phyloP scores from a whole-genome alignment of 2,888 invertebrate species.

The Pasiphila rectangulata region DNA sequence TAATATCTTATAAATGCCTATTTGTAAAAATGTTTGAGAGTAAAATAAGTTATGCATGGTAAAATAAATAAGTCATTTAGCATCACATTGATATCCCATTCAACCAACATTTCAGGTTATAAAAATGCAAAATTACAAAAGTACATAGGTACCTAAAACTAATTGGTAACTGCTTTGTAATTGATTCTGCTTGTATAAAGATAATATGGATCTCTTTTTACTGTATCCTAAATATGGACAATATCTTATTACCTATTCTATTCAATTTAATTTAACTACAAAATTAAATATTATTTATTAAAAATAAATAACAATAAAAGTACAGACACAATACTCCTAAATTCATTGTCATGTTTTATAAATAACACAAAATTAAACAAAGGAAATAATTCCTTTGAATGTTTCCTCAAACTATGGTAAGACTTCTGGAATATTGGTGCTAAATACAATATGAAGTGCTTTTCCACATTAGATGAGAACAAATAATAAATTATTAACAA shows the following conservation, averaged over 20 bases:
- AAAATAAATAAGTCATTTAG: neutral
- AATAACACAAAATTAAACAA: constrained; percentile 11
- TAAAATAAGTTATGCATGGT: too few relatives aligned
- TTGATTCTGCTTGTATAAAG: constrained; percentile 14
- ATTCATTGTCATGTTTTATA: constrained; percentile 28
- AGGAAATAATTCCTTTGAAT: neutral
- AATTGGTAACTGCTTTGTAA: constrained; percentile 44
- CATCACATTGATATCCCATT: neutral
- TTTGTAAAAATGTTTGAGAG: too few relatives aligned
- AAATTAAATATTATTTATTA: constrained; percentile 52
- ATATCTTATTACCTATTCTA: constrained; percentile 5
- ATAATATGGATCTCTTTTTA: constrained; percentile 2
- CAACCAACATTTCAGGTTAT: constrained; percentile 22
- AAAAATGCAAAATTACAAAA: constrained; percentile 38
- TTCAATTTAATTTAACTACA: constrained; percentile 34
- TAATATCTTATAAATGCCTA: too few relatives aligned
- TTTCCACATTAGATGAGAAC: neutral
- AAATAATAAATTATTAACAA: neutral
- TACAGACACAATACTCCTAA: constrained; percentile 49
- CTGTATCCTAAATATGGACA: constrained; percentile 11
- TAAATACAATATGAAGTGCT: constrained; percentile 4
- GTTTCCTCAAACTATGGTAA: constrained; percentile 1
- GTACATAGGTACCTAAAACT: constrained; percentile 18
- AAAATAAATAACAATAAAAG: constrained; percentile 76
- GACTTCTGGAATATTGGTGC: constrained; percentile 14